These are phyloP conservation scores for Strix occidentalis DNA, from an alignment of 2,797 vertebrate species.

Conservation along the genomic window DNA sequence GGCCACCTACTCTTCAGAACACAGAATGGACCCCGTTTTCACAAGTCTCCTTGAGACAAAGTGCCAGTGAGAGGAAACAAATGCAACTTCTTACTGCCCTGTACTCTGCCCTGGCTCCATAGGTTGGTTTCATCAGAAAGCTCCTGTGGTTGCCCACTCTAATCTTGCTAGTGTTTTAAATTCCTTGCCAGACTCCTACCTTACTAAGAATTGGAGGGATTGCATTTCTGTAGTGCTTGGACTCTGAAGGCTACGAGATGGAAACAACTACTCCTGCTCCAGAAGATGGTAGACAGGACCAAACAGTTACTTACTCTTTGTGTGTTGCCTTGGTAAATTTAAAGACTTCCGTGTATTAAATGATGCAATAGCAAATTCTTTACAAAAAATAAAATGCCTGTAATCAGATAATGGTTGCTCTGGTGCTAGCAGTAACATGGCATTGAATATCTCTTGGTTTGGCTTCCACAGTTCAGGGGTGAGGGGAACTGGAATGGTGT, in stretches of 20 bases:
- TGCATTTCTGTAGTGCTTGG: neutral
- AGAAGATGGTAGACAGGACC: neutral
- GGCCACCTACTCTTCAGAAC: neutral
- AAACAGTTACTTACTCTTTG: slow-evolving; percentile 23
- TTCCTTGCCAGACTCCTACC: neutral
- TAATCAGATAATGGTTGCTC: slow-evolving; percentile 50
- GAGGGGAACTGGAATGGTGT: slow-evolving; percentile 62
- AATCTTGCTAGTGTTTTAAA: neutral
- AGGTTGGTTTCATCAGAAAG: neutral
- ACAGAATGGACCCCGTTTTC: neutral
- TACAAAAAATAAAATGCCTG: slow-evolving; percentile 43
- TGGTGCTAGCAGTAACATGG: slow-evolving; percentile 23
- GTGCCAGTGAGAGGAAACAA: neutral
- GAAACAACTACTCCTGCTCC: slow-evolving; percentile 4
- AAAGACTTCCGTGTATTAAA: slow-evolving; percentile 3
- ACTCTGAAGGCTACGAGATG: neutral
- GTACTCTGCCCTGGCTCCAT: neutral
- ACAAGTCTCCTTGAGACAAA: neutral
- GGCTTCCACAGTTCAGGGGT: slow-evolving; percentile 35
- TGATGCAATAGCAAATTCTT: slow-evolving; percentile 57
- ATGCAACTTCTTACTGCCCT: neutral
- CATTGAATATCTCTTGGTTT: slow-evolving; percentile 53
- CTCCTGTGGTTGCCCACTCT: neutral
- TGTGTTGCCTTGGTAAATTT: slow-evolving; percentile 21
- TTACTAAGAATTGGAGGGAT: neutral